Base-by-base conservation (phyloP, 2,113 vertebrate genomes). In the Lepisosteus oculatus region DNA sequence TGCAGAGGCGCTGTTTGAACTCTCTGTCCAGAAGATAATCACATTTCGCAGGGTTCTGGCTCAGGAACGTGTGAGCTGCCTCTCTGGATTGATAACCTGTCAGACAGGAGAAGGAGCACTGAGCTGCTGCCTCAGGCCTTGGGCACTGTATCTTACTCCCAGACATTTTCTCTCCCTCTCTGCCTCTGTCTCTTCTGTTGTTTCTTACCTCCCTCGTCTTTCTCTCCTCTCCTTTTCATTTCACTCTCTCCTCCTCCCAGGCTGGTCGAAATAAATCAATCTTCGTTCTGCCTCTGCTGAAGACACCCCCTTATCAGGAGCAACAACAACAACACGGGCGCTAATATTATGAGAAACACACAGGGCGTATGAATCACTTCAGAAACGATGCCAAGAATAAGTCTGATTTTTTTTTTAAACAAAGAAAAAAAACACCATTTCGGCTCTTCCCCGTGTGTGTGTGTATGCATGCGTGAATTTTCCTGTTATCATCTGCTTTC, bases 71-170 rank as follows among this genome's bases (percentile, higher is more conserved):
- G 56, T 62, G 55, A n/a, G 51, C n/a, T 43, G 44, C 29, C 43
- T 55, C 55, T 15, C 65, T 15, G 42, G 42, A 67, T 73, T 73
- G 74, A 77, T 66, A 59, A 82, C 71, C 82, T 82, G 83, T 84
- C 85, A 72, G 71, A 65, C 64, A 83, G 77, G 77, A 84, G 79
- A 84, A 79, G 76, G 76, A 83, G 85, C 81, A 86, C 81, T 86
- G 92, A 92, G 90, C 86, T 93, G 91, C 83, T 81, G 83, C 80
- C 85, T 86, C 69, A 85, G 88, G 85, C 81, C 88, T 84, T 83
- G 86, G 73, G 75, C 77, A 70, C 62, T 70, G 81, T 85, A 82
- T 81, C 81, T 76, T 83, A 17, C 83, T 78, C 85, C 74, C 76
- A 84, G 90, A 88, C 81, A 81, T 79, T 80, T 80, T 72, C 62